Conservation (phyloP, 2,797 vertebrate genomes). For the Sciurus carolinensis region DNA sequence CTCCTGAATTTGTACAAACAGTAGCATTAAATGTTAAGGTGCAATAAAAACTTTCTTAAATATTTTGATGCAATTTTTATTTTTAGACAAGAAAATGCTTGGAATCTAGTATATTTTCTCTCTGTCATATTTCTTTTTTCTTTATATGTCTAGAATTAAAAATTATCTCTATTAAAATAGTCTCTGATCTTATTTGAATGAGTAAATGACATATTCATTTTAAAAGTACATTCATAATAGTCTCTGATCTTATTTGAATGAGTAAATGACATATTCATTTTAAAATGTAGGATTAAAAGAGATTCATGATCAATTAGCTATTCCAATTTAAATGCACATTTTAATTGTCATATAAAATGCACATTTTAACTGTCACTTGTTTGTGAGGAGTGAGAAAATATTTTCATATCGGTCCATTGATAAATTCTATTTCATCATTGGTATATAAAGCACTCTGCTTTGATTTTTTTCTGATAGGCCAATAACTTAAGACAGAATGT, state of each 20-base stretch:
- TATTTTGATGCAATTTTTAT: background rate
- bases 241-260: background rate
- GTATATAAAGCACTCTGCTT: rapidly evolving
- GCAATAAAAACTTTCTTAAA: background rate
- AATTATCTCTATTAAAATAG: background rate
- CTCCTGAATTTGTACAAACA: background rate
- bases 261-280: background rate
- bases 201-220: background rate
- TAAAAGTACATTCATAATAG: background rate
- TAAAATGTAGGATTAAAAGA: background rate
- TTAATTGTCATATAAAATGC: background rate
- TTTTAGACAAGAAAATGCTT: background rate
- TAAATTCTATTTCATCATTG: background rate
- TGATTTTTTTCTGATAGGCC: background rate
- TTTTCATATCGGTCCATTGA: background rate
- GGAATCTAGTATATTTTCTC: background rate
- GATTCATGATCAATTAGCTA: background rate
- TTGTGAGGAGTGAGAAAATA: background rate
- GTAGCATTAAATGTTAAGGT: background rate
- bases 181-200: background rate
- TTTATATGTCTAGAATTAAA: background rate
- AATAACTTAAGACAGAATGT: background rate
- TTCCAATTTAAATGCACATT: background rate
- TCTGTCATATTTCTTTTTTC: background rate
- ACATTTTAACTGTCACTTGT: background rate